phyloP scores from a whole-genome alignment of 2,797 vertebrate species.

The Pagetopsis macropterus region DNA sequence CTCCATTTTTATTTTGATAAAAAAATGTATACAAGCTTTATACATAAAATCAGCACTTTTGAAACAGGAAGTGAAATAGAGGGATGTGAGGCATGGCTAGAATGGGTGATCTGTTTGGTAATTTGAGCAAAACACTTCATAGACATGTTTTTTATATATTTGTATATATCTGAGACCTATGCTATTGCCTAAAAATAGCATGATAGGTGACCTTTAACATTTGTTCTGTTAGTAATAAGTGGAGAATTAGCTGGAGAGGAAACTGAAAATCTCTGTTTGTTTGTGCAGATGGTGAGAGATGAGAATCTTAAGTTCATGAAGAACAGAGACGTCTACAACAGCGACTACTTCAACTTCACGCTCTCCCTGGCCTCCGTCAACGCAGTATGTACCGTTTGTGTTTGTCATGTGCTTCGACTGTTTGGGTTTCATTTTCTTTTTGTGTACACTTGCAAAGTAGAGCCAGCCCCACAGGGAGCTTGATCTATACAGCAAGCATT shows the following conservation, averaged over 20 bases:
- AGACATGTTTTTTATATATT: too few relatives aligned
- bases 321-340: constrained; percentile 98
- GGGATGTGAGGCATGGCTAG: too few relatives aligned
- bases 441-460: neutral
- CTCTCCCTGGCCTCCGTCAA: constrained; percentile 96
- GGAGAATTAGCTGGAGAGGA: neutral
- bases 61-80: too few relatives aligned
- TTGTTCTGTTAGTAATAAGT: neutral
- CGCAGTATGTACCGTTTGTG: constrained; percentile 80
- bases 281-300: constrained; percentile 93
- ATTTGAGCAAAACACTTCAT: too few relatives aligned
- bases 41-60: too few relatives aligned
- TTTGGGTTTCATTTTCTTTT: neutral
- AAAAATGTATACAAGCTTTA: too few relatives aligned
- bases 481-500: neutral
- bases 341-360: constrained; percentile 98
- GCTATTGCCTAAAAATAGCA: too few relatives aligned
- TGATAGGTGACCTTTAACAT: neutral
- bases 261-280: neutral
- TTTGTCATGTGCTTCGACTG: constrained; percentile 44
- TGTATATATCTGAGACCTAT: too few relatives aligned
- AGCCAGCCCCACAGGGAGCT: neutral
- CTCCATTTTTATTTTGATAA: too few relatives aligned
- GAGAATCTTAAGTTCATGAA: constrained; percentile 99
- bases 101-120: too few relatives aligned